These are phyloP conservation scores for Nesospiza acunhae DNA, from an alignment of 2,113 vertebrate genomes.

Conservation along the genomic window DNA sequence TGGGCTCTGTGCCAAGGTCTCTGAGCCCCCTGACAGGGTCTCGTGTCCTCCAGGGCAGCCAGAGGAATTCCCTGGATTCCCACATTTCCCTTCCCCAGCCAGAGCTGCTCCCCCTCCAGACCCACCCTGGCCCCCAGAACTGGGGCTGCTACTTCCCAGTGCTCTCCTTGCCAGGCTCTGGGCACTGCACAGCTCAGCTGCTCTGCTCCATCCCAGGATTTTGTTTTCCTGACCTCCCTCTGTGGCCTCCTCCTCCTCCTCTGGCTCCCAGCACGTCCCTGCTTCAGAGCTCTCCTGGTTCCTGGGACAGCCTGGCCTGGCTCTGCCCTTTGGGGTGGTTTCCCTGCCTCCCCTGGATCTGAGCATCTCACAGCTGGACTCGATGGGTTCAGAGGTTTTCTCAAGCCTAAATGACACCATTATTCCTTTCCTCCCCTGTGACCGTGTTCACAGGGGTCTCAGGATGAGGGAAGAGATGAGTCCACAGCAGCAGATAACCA, in stretches of 20 bases:
- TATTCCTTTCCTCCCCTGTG: neutral
- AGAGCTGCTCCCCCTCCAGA: neutral
- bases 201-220: accelerated
- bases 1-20: too few relatives aligned
- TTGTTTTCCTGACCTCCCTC: neutral
- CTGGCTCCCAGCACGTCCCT: neutral
- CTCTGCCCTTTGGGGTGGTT: neutral
- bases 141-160: neutral
- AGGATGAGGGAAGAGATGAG: too few relatives aligned
- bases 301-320: accelerated
- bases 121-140: accelerated
- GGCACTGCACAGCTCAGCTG: accelerated
- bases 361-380: accelerated
- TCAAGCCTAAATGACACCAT: neutral
- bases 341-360: neutral
- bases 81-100: neutral
- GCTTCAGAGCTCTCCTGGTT: neutral
- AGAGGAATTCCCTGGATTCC: too few relatives aligned
- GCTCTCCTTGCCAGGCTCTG: accelerated
- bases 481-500: too few relatives aligned
- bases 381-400: accelerated
- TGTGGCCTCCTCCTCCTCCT: neutral
- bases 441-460: too few relatives aligned
- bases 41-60: too few relatives aligned
- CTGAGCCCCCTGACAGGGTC: too few relatives aligned